phyloP scores from a whole-genome alignment of 2,797 vertebrate species.

The Miichthys miiuy region DNA sequence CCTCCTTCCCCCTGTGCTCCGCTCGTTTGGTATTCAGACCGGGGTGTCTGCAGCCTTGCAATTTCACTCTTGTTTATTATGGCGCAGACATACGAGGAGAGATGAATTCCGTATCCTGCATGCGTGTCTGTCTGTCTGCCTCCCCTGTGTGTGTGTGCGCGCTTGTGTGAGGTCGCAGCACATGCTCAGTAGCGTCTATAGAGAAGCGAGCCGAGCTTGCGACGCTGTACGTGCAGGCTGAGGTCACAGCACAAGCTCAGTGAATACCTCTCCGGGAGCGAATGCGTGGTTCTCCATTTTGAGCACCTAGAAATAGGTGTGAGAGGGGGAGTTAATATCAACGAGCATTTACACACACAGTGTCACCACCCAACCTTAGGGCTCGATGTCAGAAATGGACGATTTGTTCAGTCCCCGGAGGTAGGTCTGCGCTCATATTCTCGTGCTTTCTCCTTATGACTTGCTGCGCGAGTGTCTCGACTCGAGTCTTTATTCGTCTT shows the following conservation, averaged over 20 bases:
- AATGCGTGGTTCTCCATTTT: slow-evolving; percentile 99
- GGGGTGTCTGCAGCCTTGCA: slow-evolving; percentile 81
- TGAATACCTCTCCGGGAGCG: slow-evolving; percentile 88
- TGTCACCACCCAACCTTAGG: slow-evolving; percentile 83
- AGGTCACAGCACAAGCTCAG: slow-evolving; percentile 99
- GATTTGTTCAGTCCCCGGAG: slow-evolving; percentile 96
- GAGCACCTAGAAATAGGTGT: slow-evolving; percentile 90
- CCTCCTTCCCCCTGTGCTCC: slow-evolving; percentile 35
- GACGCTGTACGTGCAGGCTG: slow-evolving; percentile 93
- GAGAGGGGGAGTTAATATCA: slow-evolving; percentile 79
- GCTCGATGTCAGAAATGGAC: slow-evolving; percentile 94
- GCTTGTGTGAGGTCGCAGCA: slow-evolving; percentile 93
- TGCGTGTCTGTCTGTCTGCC: slow-evolving; percentile 77
- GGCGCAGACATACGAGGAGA: slow-evolving; percentile 86
- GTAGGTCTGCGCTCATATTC: slow-evolving; percentile 89
- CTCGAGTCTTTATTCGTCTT: slow-evolving; percentile 34
- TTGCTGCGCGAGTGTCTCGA: slow-evolving; percentile 56
- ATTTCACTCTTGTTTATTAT: slow-evolving; percentile 90
- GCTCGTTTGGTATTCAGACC: slow-evolving; percentile 87
- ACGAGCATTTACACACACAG: slow-evolving; percentile 60
- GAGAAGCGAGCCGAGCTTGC: slow-evolving; percentile 89
- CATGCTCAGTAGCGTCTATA: slow-evolving; percentile 96
- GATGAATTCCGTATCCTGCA: slow-evolving; percentile 86
- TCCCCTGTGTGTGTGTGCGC: slow-evolving; percentile 52
- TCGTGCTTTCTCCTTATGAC: slow-evolving; percentile 60